Conservation (phyloP, 2,888 invertebrate species). For the Adelphocoris suturalis region DNA sequence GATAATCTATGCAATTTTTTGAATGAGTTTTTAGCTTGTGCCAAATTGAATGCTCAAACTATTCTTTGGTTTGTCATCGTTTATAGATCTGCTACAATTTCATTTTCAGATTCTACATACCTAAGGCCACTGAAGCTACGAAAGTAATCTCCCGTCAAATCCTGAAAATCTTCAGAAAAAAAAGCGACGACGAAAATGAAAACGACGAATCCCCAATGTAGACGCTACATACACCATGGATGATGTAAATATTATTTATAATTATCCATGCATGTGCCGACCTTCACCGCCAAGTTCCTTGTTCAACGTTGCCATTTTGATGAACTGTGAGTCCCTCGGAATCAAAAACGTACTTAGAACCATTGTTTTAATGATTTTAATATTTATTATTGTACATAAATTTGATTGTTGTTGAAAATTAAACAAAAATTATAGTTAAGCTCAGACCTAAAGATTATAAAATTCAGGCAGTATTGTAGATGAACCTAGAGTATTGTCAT, state of each 20-base stretch:
- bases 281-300: slow-evolving; percentile 46
- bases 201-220: slow-evolving; percentile 69
- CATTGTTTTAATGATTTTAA: slow-evolving; percentile 9
- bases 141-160: slow-evolving; percentile 94
- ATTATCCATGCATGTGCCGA: neutral
- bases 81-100: no score
- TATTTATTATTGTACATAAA: neutral
- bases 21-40: no score
- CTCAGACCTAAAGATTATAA: neutral
- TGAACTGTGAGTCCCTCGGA: slow-evolving; percentile 26
- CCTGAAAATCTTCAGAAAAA: slow-evolving; percentile 79
- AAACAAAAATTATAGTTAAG: neutral
- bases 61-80: no score
- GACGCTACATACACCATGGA: neutral
- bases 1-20: no score
- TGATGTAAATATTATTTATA: neutral
- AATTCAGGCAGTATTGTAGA: slow-evolving; percentile 35
- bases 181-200: slow-evolving; percentile 79
- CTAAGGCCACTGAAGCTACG: slow-evolving; percentile 93
- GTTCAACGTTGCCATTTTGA: slow-evolving; percentile 47
- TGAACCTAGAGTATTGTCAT: slow-evolving; percentile 11
- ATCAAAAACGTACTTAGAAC: slow-evolving; percentile 34
- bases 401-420: slow-evolving; percentile 26
- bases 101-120: slow-evolving; percentile 87
- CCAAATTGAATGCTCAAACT: no score